Conservation (phyloP, 2,797 vertebrate genomes). For the Cuculus canorus region DNA sequence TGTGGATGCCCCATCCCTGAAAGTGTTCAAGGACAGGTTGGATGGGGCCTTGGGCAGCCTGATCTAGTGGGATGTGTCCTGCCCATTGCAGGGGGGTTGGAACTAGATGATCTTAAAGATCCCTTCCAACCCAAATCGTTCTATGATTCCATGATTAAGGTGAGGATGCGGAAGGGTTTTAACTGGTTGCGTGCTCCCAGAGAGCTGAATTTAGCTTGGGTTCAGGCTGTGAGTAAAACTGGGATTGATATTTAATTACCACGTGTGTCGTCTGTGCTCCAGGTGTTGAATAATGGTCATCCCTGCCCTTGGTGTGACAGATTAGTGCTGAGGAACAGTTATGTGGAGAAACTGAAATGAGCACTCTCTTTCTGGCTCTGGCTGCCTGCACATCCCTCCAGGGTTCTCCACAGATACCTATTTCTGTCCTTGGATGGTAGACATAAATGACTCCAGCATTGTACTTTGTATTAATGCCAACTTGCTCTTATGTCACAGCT, state of each 20-base stretch:
- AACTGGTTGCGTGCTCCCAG: background rate
- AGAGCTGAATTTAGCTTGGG: background rate
- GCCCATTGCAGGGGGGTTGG: too few relatives aligned
- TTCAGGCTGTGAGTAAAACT: background rate
- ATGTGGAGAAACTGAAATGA: accelerated
- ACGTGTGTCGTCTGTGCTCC: accelerated
- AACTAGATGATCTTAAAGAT: too few relatives aligned
- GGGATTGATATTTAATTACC: background rate
- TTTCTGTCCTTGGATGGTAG: background rate
- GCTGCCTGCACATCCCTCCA: background rate
- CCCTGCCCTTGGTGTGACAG: accelerated
- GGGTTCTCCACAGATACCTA: background rate
- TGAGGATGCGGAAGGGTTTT: background rate
- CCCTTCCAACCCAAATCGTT: too few relatives aligned
- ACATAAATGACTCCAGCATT: conserved; percentile 8
- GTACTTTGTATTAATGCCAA: conserved; percentile 14
- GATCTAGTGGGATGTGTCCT: too few relatives aligned
- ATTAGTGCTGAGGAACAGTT: background rate
- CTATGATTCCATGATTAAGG: too few relatives aligned
- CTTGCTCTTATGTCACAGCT: conserved; percentile 48
- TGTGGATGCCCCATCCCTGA: too few relatives aligned
- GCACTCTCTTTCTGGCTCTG: background rate
- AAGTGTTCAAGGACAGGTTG: too few relatives aligned
- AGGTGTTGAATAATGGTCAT: background rate
- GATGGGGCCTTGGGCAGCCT: too few relatives aligned